phyloP scores from a whole-genome alignment of 2,888 invertebrate genomes.

The Synergus japonicus region DNA sequence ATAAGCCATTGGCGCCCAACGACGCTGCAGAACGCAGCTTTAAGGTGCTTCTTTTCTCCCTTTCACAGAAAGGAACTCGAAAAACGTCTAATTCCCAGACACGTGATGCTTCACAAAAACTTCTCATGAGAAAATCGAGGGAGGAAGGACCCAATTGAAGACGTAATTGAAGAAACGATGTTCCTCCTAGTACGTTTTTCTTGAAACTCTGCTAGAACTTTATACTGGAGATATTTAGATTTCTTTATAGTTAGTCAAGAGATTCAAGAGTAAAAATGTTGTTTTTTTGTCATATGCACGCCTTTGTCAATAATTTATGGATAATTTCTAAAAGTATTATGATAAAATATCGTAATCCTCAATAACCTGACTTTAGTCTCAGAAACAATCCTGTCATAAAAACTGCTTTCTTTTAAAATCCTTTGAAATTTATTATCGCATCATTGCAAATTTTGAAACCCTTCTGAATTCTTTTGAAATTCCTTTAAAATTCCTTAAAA shows the following conservation, averaged over 20 bases:
- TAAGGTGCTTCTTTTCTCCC: constrained; percentile 7
- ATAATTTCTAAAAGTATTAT: no score
- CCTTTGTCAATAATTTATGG: no score
- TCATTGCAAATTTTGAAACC: no score
- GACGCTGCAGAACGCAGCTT: neutral
- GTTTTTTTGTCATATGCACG: no score
- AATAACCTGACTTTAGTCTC: no score
- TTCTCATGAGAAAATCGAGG: neutral
- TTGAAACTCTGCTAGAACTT: neutral
- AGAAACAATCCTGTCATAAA: no score
- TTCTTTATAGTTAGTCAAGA: neutral
- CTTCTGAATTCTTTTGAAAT: no score
- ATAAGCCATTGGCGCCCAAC: constrained; percentile 43
- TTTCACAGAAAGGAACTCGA: constrained; percentile 16
- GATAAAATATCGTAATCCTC: no score
- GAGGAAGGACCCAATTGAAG: neutral
- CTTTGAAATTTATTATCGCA: no score
- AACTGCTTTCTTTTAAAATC: no score
- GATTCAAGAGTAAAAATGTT: neutral
- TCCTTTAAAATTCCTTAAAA: no score
- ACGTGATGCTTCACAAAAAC: neutral
- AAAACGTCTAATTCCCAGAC: constrained; percentile 4
- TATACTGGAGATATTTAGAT: neutral
- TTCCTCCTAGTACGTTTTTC: neutral
- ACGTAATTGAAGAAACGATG: neutral